Base-by-base conservation (phyloP, 2,888 invertebrate genomes). In the Leucoma salicis region DNA sequence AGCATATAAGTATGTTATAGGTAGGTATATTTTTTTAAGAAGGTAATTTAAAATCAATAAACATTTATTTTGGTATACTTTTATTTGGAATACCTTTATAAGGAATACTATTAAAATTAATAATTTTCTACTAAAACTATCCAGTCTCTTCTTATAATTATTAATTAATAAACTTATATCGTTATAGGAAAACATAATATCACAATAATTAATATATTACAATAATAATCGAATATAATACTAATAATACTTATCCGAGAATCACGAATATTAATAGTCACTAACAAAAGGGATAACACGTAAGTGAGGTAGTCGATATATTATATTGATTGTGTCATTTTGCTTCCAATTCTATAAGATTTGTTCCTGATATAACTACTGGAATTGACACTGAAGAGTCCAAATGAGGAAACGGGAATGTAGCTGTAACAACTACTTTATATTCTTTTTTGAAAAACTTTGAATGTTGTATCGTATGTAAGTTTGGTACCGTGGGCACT, bases 391-490 rank as follows among this genome's bases (percentile, higher is more conserved):
- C 2, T 6, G 21, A 18, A 8, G 24, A 15, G 15, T 46, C 21
- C 28, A 13, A 29, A 39, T 44, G 28, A 2, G 44, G 41, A 1
- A 32, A 38, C 11, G 37, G 44, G 16, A 56, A 35, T 2, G 14
- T 34, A 5, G 33, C 13, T 1, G 27, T 14, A 3, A 47, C 31
- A 3, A 29, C 39, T 0, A 51, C 38, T 34, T 12, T 44, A 8
- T 51, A 56, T 3, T 47, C 42, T 42, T 32, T 47, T 11, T 15
- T 11, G 0, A 56, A 31, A 14, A 39, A 33, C 7, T 41, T 47
- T 0, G 52, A 51, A 40, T 41, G 14, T 34, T 44, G 42, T 27
- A 34, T 44, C 15, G 29, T 12, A n/a, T 18, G 40, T 24, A 42
- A 36, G 5, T 44, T 16, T 16, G 40, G 14, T 15, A 35, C 15